These are phyloP conservation scores for Taenioides sp. DNA, from an alignment of 2,797 vertebrate genomes.

Conservation along the genomic window DNA sequence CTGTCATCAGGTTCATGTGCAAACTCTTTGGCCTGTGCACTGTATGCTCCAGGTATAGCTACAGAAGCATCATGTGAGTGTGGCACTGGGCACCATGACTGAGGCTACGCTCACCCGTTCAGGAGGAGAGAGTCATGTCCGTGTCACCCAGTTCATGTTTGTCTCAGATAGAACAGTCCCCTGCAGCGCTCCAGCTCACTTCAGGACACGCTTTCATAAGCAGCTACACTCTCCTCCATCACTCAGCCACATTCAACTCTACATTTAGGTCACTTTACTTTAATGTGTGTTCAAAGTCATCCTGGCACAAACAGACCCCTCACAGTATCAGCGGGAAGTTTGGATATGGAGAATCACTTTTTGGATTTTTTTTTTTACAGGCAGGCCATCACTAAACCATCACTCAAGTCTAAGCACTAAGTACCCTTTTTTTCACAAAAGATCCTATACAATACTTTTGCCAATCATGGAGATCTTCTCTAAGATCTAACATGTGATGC, in stretches of 20 bases:
- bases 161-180: constrained; percentile 50
- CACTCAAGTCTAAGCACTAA: background rate
- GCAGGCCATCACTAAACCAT: background rate
- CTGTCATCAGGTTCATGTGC: background rate
- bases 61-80: background rate
- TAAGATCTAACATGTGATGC: constrained; percentile 1
- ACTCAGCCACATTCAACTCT: background rate
- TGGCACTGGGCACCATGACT: background rate
- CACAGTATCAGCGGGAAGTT: background rate
- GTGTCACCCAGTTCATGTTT: constrained; percentile 67
- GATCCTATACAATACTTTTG: background rate
- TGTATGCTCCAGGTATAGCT: background rate
- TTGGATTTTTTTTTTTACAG: background rate
- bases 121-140: constrained; percentile 6
- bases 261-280: background rate
- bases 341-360: background rate
- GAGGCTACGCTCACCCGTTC: constrained; percentile 42
- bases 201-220: constrained; percentile 47
- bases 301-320: background rate
- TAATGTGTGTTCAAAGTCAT: background rate
- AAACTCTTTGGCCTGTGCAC: background rate
- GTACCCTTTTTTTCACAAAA: background rate
- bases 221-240: constrained; percentile 1
- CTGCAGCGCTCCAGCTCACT: constrained; percentile 57
- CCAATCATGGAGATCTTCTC: background rate